Base-by-base conservation (phyloP, 2,888 invertebrate species). In the Bembecia ichneumoniformis region DNA sequence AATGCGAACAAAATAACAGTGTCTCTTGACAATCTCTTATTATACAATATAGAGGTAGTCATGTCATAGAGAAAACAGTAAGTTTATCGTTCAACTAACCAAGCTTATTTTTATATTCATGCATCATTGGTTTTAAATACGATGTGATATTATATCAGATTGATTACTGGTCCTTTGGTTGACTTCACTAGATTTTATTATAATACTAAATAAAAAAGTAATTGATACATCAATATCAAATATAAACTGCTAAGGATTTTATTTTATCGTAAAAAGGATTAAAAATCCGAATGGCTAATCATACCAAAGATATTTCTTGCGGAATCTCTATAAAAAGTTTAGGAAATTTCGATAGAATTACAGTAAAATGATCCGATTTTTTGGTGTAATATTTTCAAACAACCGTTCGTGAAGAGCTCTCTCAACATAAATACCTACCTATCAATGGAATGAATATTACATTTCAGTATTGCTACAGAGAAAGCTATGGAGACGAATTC, bases 371-470 rank as follows among this genome's bases (percentile, higher is more conserved):
- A 58, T 60, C 57, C 59, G 61, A 67, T 67, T 71, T 64, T 17
- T 62, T 60, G 59, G 51, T 56, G 56, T 51, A 57, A 65, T 59
- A 16, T 44, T 44, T 62, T 61, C 64, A 49, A 58, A 54, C 61
- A 62, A 52, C 7, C 40, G 40, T 52, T 52, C 51, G 47, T 45
- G 49, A 55, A 64, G 63, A 64, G 64, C 60, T 71, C 63, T 62
- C 64, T 70, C 71, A 71, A 74, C 72, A 72, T 71, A 77, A 78
- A 76, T 77, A 74, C 67, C 68, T 73, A 71, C 61, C 67, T 71
- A 72, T 71, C 71, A 74, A 62, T 63, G 70, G 73, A 78, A 79
- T 77, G 75, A 77, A 78, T 81, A 80, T 81, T 77, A 77, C 71
- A 80, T 80, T 78, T 77, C 72, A 76, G 70, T 77, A 75, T 65